Base-by-base conservation (phyloP, 1,140 invertebrate genomes). In the Drosophila sp. region DNA sequence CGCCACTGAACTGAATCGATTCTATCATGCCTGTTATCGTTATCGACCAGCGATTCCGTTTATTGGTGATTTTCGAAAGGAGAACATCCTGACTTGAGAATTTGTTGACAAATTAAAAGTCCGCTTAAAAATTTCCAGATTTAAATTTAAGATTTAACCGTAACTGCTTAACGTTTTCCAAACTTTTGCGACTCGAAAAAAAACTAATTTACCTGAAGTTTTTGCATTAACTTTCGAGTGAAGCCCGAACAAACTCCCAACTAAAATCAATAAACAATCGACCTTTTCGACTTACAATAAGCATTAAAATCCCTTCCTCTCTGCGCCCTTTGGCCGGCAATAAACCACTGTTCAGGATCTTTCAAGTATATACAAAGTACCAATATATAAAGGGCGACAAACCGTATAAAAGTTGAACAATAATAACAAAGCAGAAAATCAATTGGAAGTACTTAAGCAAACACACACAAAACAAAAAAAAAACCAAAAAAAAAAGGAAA, bases 361-460 rank as follows among this genome's bases (percentile, higher is more conserved):
- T 17, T 35, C 56, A 58, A 58, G 56, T 58, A 33, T n/a, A 27
- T 50, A 50, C 44, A 50, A 57, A 25, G 71, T 35, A 57, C 72
- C 47, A 74, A 72, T 75, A 38, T 23, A 50, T 32, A 17, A 60
- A 60, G 74, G 74, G 83, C 83, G 83, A 87, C 84, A 87, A 87
- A 89, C 84, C 83, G 84, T 69, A 83, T 72, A 81, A 73, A 85
- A 85, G 77, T 89, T 72, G 80, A 72, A 58, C 76, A 79, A 89
- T 79, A 86, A 83, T 83, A 82, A 87, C 80, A 68, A 79, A 79
- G 70, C 78, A 75, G 70, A 77, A 87, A 87, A 87, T 87, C 83
- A 87, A 87, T 87, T 87, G 83, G 56, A 89, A 87, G 83, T 87
- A 83, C 83, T 87, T 87, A 79, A 70, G 84, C 84, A 80, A 87